These are phyloP conservation scores for Drosophila diplacantha DNA, from an alignment of 2,888 invertebrate genomes.

Conservation along the genomic window DNA sequence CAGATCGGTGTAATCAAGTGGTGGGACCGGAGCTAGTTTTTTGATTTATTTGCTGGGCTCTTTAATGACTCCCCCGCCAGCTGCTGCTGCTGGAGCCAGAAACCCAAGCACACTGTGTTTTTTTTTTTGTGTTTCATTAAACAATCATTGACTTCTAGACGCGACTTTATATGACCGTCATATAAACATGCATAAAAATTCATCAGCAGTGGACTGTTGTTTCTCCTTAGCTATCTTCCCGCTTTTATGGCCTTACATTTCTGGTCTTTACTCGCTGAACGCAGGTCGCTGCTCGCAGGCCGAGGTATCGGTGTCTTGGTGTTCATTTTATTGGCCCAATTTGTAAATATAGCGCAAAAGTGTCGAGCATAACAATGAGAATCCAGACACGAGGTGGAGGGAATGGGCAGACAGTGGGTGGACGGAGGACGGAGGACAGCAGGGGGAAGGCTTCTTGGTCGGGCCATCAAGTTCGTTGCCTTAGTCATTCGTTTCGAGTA, in stretches of 20 bases:
- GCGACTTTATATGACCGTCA: constrained; percentile 59
- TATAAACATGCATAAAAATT: constrained; percentile 72
- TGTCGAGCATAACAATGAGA: constrained; percentile 69
- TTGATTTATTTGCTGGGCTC: constrained; percentile 62
- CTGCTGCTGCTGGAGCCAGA: constrained; percentile 1
- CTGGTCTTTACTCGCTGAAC: constrained; percentile 29
- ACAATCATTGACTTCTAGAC: constrained; percentile 69
- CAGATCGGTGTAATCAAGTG: constrained; percentile 60
- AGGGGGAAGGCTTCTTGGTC: constrained; percentile 33
- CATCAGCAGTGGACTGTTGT: constrained; percentile 61
- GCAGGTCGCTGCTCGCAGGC: constrained; percentile 1
- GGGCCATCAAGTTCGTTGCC: constrained; percentile 58
- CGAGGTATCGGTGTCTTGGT: constrained; percentile 40
- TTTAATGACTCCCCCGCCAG: constrained; percentile 49
- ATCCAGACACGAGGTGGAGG: constrained; percentile 11
- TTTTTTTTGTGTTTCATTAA: constrained; percentile 63
- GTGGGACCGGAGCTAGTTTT: constrained; percentile 42
- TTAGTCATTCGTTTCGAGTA: constrained; percentile 52
- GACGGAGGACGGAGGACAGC: constrained; percentile 1
- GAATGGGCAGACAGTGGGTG: constrained; percentile 14
- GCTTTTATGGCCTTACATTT: constrained; percentile 61
- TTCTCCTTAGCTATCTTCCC: constrained; percentile 54
- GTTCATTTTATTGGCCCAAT: constrained; percentile 71
- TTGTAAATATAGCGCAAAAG: constrained; percentile 69
- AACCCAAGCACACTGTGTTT: constrained; percentile 40